Evolutionary conservation across 35 echinoderm and acorn worm genomes (phyloP).

Genomic region (Stichopus chloronotus): DNA sequence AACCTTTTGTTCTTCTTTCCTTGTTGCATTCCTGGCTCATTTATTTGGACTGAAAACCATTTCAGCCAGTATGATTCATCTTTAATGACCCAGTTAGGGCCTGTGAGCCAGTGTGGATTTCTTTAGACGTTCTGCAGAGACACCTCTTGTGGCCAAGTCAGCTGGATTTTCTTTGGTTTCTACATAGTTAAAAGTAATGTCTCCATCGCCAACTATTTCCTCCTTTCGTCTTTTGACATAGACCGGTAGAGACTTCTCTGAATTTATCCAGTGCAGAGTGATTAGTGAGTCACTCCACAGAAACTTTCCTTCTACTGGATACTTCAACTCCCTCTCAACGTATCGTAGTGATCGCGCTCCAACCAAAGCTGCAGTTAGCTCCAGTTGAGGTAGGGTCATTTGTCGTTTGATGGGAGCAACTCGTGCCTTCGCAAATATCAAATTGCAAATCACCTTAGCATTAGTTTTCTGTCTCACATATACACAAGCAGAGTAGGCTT

Average conservation of each 20-base stretch:
- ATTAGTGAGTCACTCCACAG: constrained; percentile 25
- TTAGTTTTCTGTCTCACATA: not conserved
- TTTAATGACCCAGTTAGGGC: not conserved
- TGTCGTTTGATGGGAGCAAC: constrained; percentile 36
- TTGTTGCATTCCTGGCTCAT: not conserved
- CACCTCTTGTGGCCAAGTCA: constrained; percentile 16
- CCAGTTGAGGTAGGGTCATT: constrained; percentile 20
- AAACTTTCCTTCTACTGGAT: not conserved
- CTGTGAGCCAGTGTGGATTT: constrained; percentile 20
- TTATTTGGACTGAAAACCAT: not conserved
- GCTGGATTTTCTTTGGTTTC: constrained; percentile 8
- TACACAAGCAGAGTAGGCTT: constrained; percentile 1
- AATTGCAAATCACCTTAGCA: not conserved
- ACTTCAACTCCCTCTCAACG: not conserved
- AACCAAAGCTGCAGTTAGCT: constrained; percentile 30
- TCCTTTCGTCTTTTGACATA: not conserved
- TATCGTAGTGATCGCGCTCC: not conserved
- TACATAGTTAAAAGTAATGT: not conserved
- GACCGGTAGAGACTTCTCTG: not conserved
- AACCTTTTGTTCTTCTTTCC: not conserved
- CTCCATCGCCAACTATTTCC: not conserved
- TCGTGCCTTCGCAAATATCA: not conserved
- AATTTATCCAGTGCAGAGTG: not conserved
- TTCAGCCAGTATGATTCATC: constrained; percentile 1
- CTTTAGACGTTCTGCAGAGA: not conserved